Percentiles rank a stretch among this genome's conserved stretches.
These are phyloP conservation scores for Aporrectodea caliginosa DNA, from an alignment of 1,140 invertebrate species.

Conservation along the genomic window DNA sequence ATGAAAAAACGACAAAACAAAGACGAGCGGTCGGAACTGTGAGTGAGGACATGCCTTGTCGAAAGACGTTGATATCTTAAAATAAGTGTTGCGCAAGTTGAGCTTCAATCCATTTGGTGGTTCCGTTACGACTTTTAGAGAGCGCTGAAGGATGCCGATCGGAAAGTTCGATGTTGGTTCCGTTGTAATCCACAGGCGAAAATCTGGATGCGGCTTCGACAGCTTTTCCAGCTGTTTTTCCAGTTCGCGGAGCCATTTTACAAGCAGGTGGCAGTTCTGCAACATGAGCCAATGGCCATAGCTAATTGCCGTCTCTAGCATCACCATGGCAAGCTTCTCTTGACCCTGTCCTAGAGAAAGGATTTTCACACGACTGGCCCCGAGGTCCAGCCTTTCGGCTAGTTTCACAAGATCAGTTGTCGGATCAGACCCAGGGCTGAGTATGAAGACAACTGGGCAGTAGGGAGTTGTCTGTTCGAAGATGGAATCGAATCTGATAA, in stretches of 20 bases:
- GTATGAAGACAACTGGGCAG: slow-evolving; percentile 81
- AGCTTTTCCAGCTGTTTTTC: slow-evolving; percentile 73
- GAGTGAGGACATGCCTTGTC: slow-evolving; percentile 57
- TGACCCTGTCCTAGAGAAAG: slow-evolving; percentile 85
- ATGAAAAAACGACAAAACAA: slow-evolving; percentile 62
- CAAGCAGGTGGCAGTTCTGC: slow-evolving; percentile 77
- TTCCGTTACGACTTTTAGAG: slow-evolving; percentile 75
- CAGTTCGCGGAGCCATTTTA: slow-evolving; percentile 68
- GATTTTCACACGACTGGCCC: slow-evolving; percentile 71
- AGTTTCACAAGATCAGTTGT: slow-evolving; percentile 80
- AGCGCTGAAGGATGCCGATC: slow-evolving; percentile 73
- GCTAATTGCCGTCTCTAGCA: slow-evolving; percentile 65
- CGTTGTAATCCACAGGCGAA: slow-evolving; percentile 81
- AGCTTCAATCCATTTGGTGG: slow-evolving; percentile 73
- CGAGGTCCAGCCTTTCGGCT: slow-evolving; percentile 68
- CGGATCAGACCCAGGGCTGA: slow-evolving; percentile 82
- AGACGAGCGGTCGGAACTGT: slow-evolving; percentile 40
- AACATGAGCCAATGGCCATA: slow-evolving; percentile 78
- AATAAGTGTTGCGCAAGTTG: slow-evolving; percentile 26
- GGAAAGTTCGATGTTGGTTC: slow-evolving; percentile 74
- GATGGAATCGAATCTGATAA: slow-evolving; percentile 73
- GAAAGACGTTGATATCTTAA: slow-evolving; percentile 65
- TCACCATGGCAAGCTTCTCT: slow-evolving; percentile 70
- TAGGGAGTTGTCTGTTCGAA: slow-evolving; percentile 73
- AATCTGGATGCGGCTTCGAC: slow-evolving; percentile 72